phyloP scores from a whole-genome alignment of 1,140 invertebrate genomes.

The Laupala kohalensis region DNA sequence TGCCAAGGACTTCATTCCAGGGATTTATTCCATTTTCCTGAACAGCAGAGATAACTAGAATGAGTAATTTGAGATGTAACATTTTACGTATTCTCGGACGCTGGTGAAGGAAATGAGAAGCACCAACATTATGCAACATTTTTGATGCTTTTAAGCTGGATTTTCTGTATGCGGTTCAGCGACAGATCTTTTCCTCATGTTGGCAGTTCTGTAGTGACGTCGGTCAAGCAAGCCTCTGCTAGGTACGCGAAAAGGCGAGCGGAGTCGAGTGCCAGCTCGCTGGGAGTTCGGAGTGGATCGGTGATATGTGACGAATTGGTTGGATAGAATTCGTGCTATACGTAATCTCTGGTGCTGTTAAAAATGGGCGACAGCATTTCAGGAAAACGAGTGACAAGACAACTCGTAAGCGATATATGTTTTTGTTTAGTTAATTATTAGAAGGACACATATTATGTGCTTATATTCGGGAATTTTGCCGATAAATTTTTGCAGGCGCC shows the following conservation, averaged over 20 bases:
- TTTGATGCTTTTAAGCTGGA: too few relatives aligned
- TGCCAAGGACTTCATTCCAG: too few relatives aligned
- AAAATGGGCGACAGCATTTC: constrained; percentile 5
- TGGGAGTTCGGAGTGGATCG: background rate
- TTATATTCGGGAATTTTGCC: constrained; percentile 5
- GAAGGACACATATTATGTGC: background rate
- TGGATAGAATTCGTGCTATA: background rate
- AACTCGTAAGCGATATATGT: constrained; percentile 4
- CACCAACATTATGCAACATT: too few relatives aligned
- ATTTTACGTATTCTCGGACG: background rate
- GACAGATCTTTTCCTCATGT: too few relatives aligned
- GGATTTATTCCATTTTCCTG: too few relatives aligned
- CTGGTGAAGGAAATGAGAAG: too few relatives aligned
- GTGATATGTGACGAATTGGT: background rate
- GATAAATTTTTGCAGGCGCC: constrained; percentile 9
- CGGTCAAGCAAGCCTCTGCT: background rate
- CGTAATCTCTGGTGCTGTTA: background rate
- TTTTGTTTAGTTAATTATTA: background rate
- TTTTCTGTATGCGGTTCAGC: too few relatives aligned
- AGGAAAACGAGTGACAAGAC: constrained; percentile 7
- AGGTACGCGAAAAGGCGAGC: background rate
- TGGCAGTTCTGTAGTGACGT: background rate
- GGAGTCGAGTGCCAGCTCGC: background rate
- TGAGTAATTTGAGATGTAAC: too few relatives aligned
- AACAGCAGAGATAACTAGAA: too few relatives aligned